Base-by-base conservation (phyloP, 2,888 invertebrate species). In the Noctua fimbriata region DNA sequence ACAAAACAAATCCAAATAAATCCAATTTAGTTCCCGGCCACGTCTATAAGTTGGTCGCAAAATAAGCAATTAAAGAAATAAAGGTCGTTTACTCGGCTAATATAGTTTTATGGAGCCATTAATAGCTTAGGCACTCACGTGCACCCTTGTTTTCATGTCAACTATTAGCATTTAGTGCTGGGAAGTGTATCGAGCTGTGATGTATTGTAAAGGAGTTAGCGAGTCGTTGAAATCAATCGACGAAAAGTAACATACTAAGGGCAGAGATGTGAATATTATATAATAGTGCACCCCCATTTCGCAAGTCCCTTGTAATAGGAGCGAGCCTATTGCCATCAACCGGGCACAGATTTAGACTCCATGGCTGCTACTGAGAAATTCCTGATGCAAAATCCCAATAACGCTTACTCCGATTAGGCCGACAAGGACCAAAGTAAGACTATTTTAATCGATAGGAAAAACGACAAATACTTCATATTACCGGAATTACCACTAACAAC, bases 91-190 rank as follows among this genome's bases (percentile, higher is more conserved):
- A 81, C 83, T 72, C 78, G 66, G 75, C 86, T 87, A 84, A 89
- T 89, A 88, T 78, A 86, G 84, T 79, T 87, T 89, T 91, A 89
- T 88, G 87, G 86, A 86, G 78, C 83, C 76, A 87, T 89, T 90
- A 88, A 89, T 87, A 87, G 88, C 75, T 78, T 69, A 82, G 83
- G 81, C 84, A 88, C 76, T 88, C 81, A 83, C 84, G 84, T 87
- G 75, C 74, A 84, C 84, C 81, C 86, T 81, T 83, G 85, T 82
- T 86, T 87, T 85, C 86, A 82, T 84, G 83, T 86, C 82, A 85
- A 84, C 82, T 84, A 88, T 87, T 87, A 89, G 82, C 85, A 87
- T 87, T 87, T 84, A 87, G 89, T 83, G 87, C n/a, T 82, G 88
- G 60, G 72, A 49, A 2, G 1, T 21, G 14, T 66, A 76, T 79